Percentiles rank a stretch among this genome's conserved stretches.
These are phyloP conservation scores for Antheraea pernyi DNA, from an alignment of 1,140 invertebrate species.

Conservation along the genomic window DNA sequence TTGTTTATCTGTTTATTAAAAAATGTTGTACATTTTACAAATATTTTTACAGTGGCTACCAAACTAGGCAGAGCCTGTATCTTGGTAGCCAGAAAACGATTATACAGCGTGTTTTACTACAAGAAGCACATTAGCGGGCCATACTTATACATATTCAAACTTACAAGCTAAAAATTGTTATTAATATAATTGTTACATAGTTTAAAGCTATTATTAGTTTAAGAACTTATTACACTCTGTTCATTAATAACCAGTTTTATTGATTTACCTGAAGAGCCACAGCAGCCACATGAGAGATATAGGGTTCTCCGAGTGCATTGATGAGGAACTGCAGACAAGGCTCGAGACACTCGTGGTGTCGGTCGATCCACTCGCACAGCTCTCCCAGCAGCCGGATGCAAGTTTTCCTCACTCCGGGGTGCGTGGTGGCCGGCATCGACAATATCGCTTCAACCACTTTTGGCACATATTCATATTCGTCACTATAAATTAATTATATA, in stretches of 20 bases:
- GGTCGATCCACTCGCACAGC: constrained; percentile 96
- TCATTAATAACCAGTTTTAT: neutral
- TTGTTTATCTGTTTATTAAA: too few relatives aligned
- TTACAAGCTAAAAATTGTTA: too few relatives aligned
- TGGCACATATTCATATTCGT: constrained; percentile 94
- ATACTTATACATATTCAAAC: too few relatives aligned
- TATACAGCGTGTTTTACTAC: too few relatives aligned
- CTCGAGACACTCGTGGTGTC: constrained; percentile 89
- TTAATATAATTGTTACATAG: too few relatives aligned
- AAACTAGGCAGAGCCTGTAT: too few relatives aligned
- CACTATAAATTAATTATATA: constrained; percentile 81
- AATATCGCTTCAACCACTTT: constrained; percentile 96
- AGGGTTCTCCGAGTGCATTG: constrained; percentile 84
- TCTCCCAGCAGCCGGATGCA: constrained; percentile 94
- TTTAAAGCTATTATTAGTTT: too few relatives aligned
- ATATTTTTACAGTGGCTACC: too few relatives aligned
- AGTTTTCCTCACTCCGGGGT: constrained; percentile 93
- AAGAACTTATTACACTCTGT: too few relatives aligned
- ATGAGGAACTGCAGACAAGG: constrained; percentile 90
- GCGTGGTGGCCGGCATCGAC: constrained; percentile 89
- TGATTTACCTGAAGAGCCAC: constrained; percentile 81
- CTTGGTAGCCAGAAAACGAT: too few relatives aligned
- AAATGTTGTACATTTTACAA: too few relatives aligned
- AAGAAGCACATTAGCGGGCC: too few relatives aligned
- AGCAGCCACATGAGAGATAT: constrained; percentile 88